Evolutionary conservation across 2,888 invertebrate genomes (phyloP).

Genomic region (Selenia dentaria): DNA sequence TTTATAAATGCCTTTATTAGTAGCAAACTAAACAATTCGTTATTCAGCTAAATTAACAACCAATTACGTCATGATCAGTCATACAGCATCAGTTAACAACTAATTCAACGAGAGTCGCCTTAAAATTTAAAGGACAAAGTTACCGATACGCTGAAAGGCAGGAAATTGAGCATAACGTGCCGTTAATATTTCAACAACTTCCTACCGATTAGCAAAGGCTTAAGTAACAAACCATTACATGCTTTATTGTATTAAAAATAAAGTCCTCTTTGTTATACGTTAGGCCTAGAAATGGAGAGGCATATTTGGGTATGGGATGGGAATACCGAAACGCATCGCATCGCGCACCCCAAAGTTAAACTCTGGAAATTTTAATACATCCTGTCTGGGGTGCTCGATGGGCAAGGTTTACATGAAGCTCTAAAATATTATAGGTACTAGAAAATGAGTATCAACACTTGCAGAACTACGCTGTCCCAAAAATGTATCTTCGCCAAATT

Average conservation of each 20-base stretch:
- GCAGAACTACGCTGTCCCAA: too few relatives aligned
- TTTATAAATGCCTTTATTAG: too few relatives aligned
- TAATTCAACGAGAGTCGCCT: conserved; percentile 48
- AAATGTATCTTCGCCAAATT: too few relatives aligned
- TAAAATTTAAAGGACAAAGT: conserved; percentile 66
- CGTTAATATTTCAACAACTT: conserved; percentile 80
- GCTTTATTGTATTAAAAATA: conserved; percentile 33
- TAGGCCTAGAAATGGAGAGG: conserved; percentile 46
- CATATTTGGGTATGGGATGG: conserved; percentile 39
- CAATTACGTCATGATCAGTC: conserved; percentile 15
- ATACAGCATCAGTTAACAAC: conserved; percentile 33
- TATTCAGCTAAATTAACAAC: conserved; percentile 11
- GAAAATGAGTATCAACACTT: too few relatives aligned
- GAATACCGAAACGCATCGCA: conserved; percentile 62
- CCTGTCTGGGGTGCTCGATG: conserved; percentile 52
- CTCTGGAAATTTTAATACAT: conserved; percentile 74
- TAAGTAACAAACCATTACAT: conserved; percentile 30
- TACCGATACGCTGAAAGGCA: conserved; percentile 76
- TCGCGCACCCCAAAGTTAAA: conserved; percentile 67
- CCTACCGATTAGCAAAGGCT: conserved; percentile 64
- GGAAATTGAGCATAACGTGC: conserved; percentile 80
- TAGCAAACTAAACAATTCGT: conserved; percentile 2
- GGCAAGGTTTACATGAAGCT: conserved; percentile 46
- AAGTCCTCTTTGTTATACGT: conserved; percentile 36
- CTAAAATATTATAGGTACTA: too few relatives aligned